Conservation (phyloP, 2,113 vertebrate species). For the Rhea americana region DNA sequence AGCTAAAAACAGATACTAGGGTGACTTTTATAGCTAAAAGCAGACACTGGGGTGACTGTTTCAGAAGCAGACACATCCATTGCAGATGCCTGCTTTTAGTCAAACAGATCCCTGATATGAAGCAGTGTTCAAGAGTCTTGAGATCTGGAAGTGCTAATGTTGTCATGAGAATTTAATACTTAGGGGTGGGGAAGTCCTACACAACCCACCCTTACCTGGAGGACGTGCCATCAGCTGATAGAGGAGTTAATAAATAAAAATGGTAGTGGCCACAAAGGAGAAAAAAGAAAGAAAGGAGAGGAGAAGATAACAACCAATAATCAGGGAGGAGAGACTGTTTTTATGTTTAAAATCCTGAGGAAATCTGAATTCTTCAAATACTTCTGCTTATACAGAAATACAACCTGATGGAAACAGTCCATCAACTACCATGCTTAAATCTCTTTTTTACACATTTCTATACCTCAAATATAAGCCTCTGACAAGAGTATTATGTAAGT, state of each 20-base stretch:
- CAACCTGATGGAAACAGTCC: neutral
- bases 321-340: neutral
- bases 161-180: neutral
- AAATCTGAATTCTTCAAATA: neutral
- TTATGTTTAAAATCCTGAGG: neutral
- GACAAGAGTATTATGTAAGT: neutral
- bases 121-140: neutral
- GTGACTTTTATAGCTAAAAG: neutral
- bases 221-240: neutral
- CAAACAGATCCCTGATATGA: neutral
- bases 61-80: neutral
- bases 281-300: neutral
- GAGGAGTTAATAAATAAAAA: neutral
- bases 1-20: neutral
- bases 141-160: neutral
- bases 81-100: neutral
- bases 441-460: neutral
- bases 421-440: neutral
- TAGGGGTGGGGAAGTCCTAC: neutral
- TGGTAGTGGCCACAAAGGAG: neutral
- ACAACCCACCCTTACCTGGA: neutral
- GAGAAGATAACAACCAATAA: neutral
- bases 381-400: constrained; percentile 16
- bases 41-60: neutral
- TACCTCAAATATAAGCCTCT: neutral